Evolutionary conservation across 2,113 vertebrate genomes (phyloP).

Genomic region (Corythoichthys haematopterus): DNA sequence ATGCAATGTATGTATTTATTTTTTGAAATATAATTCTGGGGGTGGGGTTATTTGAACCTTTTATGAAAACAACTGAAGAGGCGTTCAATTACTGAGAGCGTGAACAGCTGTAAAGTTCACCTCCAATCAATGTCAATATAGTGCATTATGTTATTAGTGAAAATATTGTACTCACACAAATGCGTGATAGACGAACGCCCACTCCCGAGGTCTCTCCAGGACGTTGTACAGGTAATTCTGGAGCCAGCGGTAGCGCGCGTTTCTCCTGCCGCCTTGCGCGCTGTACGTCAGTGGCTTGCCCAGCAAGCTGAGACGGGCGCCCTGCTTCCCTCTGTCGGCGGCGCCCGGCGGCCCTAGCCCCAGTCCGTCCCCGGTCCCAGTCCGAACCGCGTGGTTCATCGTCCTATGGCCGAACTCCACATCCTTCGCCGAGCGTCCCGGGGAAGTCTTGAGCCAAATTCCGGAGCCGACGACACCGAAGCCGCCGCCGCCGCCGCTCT

Average conservation of each 20-base stretch:
- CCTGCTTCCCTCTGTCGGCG: constrained; percentile 78
- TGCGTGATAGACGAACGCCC: constrained; percentile 94
- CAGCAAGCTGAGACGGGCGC: constrained; percentile 90
- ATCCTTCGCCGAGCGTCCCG: constrained; percentile 71
- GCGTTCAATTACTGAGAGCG: too few species aligned
- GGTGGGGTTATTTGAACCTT: too few species aligned
- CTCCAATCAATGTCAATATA: background rate
- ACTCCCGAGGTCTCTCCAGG: constrained; percentile 89
- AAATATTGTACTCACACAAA: constrained; percentile 85
- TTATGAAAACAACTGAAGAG: too few species aligned
- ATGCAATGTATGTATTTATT: too few species aligned
- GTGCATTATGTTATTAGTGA: background rate
- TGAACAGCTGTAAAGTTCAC: background rate
- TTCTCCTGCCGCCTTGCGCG: constrained; percentile 87
- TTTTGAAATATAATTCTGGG: too few species aligned
- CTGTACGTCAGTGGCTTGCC: constrained; percentile 91
- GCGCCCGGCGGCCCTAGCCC: constrained; percentile 64
- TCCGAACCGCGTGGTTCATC: constrained; percentile 69
- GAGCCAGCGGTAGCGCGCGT: constrained; percentile 89
- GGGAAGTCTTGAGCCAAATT: constrained; percentile 80
- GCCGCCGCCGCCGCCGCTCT: constrained; percentile 64
- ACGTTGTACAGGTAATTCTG: constrained; percentile 98
- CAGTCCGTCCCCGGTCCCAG: constrained; percentile 80
- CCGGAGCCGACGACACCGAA: constrained; percentile 64
- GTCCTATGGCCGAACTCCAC: constrained; percentile 82